Percentiles rank a stretch among this genome's conserved stretches.
Evolutionary conservation across 1,140 invertebrate species (phyloP).

Genomic region (Amphibalanus amphitrite): DNA sequence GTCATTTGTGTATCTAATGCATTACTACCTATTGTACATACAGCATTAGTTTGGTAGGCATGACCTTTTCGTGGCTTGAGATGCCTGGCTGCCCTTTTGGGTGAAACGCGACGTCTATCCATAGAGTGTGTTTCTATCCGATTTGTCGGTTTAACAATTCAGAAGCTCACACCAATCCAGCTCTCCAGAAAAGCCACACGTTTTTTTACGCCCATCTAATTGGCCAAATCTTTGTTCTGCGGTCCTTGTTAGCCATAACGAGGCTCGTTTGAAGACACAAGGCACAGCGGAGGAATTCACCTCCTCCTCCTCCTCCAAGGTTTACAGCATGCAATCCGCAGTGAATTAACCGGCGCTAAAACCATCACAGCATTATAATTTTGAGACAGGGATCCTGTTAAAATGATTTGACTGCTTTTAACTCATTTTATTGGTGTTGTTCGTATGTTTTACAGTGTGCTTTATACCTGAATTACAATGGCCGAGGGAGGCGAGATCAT

Average conservation of each 20-base stretch:
- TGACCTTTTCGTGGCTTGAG: too few species aligned
- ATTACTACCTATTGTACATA: too few species aligned
- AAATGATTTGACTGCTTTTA: background rate
- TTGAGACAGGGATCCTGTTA: background rate
- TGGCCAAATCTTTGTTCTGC: background rate
- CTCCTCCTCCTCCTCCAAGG: background rate
- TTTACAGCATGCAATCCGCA: background rate
- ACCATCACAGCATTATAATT: slow-evolving; percentile 1
- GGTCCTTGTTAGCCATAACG: background rate
- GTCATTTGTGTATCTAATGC: too few species aligned
- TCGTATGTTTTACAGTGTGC: background rate
- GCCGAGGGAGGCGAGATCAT: background rate
- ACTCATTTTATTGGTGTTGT: background rate
- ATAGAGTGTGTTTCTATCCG: too few species aligned
- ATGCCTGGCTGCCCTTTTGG: too few species aligned
- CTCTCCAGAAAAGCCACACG: background rate
- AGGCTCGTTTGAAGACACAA: background rate
- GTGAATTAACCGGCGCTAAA: background rate
- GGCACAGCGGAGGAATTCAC: background rate
- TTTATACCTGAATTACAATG: background rate
- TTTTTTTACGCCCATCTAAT: background rate
- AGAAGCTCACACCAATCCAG: too few species aligned
- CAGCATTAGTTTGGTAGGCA: too few species aligned
- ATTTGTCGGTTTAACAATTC: too few species aligned
- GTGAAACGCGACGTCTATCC: too few species aligned